phyloP scores from a whole-genome alignment of 2,113 vertebrate genomes.

The Carettochelys insculpta region DNA sequence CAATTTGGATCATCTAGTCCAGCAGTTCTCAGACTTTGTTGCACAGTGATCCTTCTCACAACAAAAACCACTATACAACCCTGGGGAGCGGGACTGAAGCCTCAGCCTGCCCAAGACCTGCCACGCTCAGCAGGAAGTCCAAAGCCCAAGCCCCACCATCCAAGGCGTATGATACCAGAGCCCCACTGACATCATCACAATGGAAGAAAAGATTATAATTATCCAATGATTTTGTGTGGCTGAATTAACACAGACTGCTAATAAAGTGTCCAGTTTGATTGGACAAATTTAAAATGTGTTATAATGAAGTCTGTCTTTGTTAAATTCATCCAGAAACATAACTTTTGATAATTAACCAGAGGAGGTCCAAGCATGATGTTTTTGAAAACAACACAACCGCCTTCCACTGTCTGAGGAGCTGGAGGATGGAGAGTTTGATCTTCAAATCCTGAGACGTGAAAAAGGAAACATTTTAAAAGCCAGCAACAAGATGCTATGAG shows the following conservation, averaged over 20 bases:
- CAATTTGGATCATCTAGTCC: not conserved
- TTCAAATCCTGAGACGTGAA: not conserved
- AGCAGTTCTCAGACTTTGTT: no score
- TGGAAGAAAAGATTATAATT: not conserved
- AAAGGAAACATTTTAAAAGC: not conserved
- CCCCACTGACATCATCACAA: not conserved
- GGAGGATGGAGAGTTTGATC: not conserved
- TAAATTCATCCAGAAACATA: slow-evolving; percentile 4
- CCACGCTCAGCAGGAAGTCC: no score
- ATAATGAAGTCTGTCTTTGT: slow-evolving; percentile 36
- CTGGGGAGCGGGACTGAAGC: no score
- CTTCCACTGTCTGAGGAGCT: slow-evolving; percentile 9
- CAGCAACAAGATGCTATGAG: not conserved
- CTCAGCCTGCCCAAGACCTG: no score
- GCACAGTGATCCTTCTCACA: no score
- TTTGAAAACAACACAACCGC: slow-evolving; percentile 38
- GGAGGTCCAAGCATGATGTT: slow-evolving; percentile 55
- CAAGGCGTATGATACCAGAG: no score
- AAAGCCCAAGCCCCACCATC: no score
- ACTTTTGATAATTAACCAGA: not conserved
- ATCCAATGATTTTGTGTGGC: not conserved
- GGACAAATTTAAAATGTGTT: not conserved
- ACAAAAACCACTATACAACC: no score
- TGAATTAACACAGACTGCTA: not conserved
- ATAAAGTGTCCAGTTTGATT: not conserved